Base-by-base conservation (phyloP, 1,140 invertebrate genomes). In the Homarus americanus region DNA sequence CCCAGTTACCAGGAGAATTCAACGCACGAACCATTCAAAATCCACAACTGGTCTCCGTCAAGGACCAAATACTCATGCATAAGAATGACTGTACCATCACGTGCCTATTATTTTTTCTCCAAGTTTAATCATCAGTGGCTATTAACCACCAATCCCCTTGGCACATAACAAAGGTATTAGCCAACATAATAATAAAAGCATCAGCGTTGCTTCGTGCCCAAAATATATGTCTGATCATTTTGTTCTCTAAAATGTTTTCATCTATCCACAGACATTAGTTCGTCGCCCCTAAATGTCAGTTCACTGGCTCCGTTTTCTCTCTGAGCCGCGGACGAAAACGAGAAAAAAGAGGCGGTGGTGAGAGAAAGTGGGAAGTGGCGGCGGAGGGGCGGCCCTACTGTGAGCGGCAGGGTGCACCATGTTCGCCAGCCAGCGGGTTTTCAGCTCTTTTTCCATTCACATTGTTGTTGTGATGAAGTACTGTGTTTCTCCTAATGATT, bases 191-290 rank as follows among this genome's bases (percentile, higher is more conserved):
- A 69, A 69, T 69, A 69, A 32, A 58, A 58, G 17, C 4, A 28
- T 7, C 63, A 69, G n/a, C 15, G n/a, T 69, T 32, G 63, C 63
- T 69, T n/a, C 44, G 15, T 82, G 38, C 36, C 41, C 44, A 32
- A 63, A 63, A 82, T 32, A 53, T 20, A 82, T 63, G 53, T 63
- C 58, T 82, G 49, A 82, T 82, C 79, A 58, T 82, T 63, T 63
- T 38, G 79, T 82, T 82, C 79, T 82, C 41, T 40, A 58, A 63
- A 82, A 82, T 82, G 79, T 82, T 82, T 63, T 82, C 79, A 58
- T 63, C n/a, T 82, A 36, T 63, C 49, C 79, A 82, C 79, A 82
- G 24, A 53, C 24, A 63, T 82, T 82, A 63, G 79, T 63, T 82
- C 49, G 58, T 82, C 49, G 28, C 36, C 49, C 53, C 79, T 36